Base-by-base conservation (phyloP, 2,113 vertebrate species). In the Mormyrus lacerda region DNA sequence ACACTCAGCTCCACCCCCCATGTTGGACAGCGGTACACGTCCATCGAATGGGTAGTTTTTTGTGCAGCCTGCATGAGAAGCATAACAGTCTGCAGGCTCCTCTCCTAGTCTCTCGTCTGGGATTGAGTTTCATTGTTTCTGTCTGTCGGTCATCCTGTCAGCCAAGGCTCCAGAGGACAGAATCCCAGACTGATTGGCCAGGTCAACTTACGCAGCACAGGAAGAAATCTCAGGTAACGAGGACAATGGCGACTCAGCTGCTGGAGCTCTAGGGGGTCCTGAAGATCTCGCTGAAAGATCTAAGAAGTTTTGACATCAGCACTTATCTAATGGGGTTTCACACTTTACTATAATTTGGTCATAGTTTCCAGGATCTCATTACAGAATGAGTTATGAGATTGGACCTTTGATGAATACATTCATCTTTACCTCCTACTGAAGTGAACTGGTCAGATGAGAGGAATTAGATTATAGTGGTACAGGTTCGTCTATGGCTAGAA, bases 31-130 rank as follows among this genome's bases (percentile, higher is more conserved):
- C 9, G n/a, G 53, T 21, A 55, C 53, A 53, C 4, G 0, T 1
- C 51, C 51, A 55, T 1, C 19, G 87, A 44, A 84, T 31, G 45
- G 24, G 51, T 42, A 39, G 5, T 88, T 91, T 92, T 94, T 92
- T 93, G 87, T 90, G 55, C 42, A 1, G 93, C 93, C 93, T 93
- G 91, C 93, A 94, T 94, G 92, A 91, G 93, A 93, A 94, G 94
- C 90, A 85, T 87, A 51, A 35, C 21, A 44, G 85, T 61, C 88
- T 91, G 90, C 90, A 93, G 8, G 19, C 9, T 92, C 0, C 47
- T 48, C 0, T 48, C 47, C 47, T 9, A 10, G 9, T 10, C 47
- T 48, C 47, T 10, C 2, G 0, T 48, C n/a, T n/a, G n/a, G n/a
- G 82, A 44, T 48, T 6, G 82, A 21, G 24, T 85, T 48, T 85